phyloP scores from a whole-genome alignment of 1,140 invertebrate genomes.

The Drosophila virilis region DNA sequence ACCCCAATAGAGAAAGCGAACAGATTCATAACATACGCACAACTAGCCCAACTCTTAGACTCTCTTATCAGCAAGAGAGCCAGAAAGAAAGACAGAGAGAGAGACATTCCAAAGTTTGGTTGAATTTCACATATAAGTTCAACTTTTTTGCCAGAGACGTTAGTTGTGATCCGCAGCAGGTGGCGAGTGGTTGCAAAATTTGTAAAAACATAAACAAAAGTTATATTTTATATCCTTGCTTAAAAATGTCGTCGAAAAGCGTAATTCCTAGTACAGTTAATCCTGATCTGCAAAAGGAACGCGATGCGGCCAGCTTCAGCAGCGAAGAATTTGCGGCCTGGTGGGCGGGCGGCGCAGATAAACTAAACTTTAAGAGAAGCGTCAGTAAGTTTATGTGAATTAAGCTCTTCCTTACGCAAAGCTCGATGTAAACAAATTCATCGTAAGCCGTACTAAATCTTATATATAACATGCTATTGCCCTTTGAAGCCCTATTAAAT shows the following conservation, averaged over 20 bases:
- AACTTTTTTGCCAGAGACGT: neutral
- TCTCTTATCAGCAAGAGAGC: neutral
- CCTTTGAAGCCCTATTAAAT: neutral
- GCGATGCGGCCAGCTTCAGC: conserved; percentile 90
- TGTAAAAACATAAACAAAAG: neutral
- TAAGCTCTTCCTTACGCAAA: neutral
- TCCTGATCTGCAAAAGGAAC: conserved; percentile 89
- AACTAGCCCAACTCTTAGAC: neutral
- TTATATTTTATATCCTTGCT: neutral
- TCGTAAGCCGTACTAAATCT: neutral
- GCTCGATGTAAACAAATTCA: neutral
- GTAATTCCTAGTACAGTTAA: conserved; percentile 65
- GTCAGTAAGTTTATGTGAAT: conserved; percentile 56
- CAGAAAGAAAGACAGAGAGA: neutral
- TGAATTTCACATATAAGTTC: neutral
- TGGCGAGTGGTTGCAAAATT: conserved; percentile 5
- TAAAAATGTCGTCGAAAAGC: conserved; percentile 22
- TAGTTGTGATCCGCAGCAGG: conserved; percentile 14
- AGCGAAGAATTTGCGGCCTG: conserved; percentile 90
- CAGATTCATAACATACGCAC: neutral
- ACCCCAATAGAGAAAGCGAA: neutral
- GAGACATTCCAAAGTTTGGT: conserved; percentile 11
- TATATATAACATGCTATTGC: neutral
- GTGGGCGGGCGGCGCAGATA: conserved; percentile 90
- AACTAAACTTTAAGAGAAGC: conserved; percentile 86